A percentile compares a stretch with the other conserved stretches of the same genome.
Conservation (phyloP, 1,140 invertebrate genomes). For the Phthorimaea operculella region DNA sequence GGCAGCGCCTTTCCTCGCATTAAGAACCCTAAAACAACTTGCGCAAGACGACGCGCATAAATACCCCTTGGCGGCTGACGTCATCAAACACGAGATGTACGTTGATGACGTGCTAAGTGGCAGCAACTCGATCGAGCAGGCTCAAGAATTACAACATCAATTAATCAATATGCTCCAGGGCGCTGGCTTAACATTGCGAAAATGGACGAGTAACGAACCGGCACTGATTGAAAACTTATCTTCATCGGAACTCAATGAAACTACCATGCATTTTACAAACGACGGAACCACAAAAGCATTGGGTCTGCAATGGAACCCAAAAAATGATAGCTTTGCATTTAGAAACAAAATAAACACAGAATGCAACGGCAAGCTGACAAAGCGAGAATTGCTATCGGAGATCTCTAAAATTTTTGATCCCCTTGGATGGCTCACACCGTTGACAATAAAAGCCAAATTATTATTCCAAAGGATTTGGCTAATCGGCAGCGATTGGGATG, state of each 20-base stretch:
- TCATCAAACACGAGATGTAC: slow-evolving; percentile 11
- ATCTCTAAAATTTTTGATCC: slow-evolving; percentile 41
- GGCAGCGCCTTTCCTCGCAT: slow-evolving; percentile 35
- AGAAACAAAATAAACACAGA: background rate
- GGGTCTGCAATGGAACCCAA: slow-evolving; percentile 18
- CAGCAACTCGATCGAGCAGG: slow-evolving; percentile 12
- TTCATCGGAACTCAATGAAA: background rate
- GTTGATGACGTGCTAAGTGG: slow-evolving; percentile 18
- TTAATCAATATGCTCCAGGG: slow-evolving; percentile 19
- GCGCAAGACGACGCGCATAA: slow-evolving; percentile 27
- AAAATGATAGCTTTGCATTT: slow-evolving; percentile 16
- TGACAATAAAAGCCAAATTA: slow-evolving; percentile 44
- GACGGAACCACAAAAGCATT: slow-evolving; percentile 15
- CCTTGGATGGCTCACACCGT: slow-evolving; percentile 38
- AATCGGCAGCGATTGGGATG: slow-evolving; percentile 13
- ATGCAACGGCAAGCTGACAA: slow-evolving; percentile 8
- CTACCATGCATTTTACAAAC: slow-evolving; percentile 12
- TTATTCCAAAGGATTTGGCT: slow-evolving; percentile 52
- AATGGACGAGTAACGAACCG: slow-evolving; percentile 22
- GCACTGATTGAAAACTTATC: slow-evolving; percentile 7
- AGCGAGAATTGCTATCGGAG: slow-evolving; percentile 18
- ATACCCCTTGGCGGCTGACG: slow-evolving; percentile 11
- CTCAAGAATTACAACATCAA: slow-evolving; percentile 21
- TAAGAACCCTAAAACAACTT: slow-evolving; percentile 35
- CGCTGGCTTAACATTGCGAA: slow-evolving; percentile 25